phyloP scores from a whole-genome alignment of 1,140 invertebrate species.

The Bombus fervidus region DNA sequence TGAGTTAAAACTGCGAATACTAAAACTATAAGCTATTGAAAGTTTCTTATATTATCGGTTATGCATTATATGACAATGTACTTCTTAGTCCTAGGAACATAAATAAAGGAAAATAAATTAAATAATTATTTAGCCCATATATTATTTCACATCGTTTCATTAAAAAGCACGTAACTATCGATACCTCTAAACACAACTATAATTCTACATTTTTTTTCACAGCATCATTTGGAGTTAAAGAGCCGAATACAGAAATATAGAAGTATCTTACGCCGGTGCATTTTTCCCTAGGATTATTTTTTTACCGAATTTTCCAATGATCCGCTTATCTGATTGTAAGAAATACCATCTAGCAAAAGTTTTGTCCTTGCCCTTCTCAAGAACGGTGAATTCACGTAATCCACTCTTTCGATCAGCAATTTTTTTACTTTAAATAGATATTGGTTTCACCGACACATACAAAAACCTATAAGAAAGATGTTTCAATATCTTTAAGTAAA shows the following conservation, averaged over 20 bases:
- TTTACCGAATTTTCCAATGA: slow-evolving; percentile 66
- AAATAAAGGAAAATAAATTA: slow-evolving; percentile 23
- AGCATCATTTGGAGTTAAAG: not conserved
- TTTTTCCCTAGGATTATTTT: slow-evolving; percentile 55
- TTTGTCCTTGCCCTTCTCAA: slow-evolving; percentile 58
- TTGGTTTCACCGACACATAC: not conserved
- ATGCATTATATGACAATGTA: slow-evolving; percentile 38
- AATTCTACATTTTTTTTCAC: not conserved
- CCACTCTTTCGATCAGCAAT: slow-evolving; percentile 29
- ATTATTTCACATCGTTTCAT: not conserved
- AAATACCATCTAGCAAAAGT: slow-evolving; percentile 70
- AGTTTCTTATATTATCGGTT: slow-evolving; percentile 31
- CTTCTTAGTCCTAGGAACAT: slow-evolving; percentile 22
- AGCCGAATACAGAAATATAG: not conserved
- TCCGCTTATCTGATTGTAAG: slow-evolving; percentile 75
- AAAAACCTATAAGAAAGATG: not conserved
- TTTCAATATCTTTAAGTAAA: not conserved
- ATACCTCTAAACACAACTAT: not conserved
- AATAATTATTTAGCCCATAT: not conserved
- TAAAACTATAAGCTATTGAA: slow-evolving; percentile 3
- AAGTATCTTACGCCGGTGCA: not conserved
- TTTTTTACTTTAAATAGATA: slow-evolving; percentile 33
- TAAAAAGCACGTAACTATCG: not conserved
- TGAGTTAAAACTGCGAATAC: slow-evolving; percentile 6
- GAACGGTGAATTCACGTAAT: not conserved